Evolutionary conservation across 1,140 invertebrate species (phyloP).

Genomic region (Mercenaria mercenaria): DNA sequence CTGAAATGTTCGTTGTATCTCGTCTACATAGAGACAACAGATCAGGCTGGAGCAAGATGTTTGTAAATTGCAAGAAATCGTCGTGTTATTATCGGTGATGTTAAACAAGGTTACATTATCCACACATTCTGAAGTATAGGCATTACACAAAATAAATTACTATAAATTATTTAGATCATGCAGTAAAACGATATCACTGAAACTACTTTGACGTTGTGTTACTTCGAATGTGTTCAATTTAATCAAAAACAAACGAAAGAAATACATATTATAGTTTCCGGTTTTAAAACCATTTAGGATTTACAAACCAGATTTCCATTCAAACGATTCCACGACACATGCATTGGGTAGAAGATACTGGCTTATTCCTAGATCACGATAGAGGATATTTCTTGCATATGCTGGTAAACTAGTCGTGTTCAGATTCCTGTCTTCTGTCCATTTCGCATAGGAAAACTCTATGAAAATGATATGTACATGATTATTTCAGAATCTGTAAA

Average conservation of each 20-base stretch:
- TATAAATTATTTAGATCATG: no score
- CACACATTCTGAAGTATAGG: background rate
- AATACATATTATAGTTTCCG: no score
- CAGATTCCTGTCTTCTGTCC: background rate
- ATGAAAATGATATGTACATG: no score
- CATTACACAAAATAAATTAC: no score
- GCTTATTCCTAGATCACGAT: constrained; percentile 6
- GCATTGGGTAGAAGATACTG: background rate
- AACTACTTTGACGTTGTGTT: no score
- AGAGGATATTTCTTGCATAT: background rate
- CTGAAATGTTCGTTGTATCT: background rate
- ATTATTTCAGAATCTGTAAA: no score
- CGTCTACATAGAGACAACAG: constrained; percentile 18
- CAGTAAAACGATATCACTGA: no score
- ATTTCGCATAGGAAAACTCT: background rate
- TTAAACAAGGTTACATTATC: background rate
- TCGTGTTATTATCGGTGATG: constrained; percentile 6
- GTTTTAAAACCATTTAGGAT: no score
- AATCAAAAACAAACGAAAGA: no score
- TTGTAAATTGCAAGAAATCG: constrained; percentile 7
- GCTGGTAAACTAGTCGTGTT: background rate
- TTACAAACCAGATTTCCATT: constrained; percentile 18
- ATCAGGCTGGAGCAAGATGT: background rate
- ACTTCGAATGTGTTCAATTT: no score
- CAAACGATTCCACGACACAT: background rate